Conservation (phyloP, 2,888 invertebrate species). For the Tenodera sinensis region DNA sequence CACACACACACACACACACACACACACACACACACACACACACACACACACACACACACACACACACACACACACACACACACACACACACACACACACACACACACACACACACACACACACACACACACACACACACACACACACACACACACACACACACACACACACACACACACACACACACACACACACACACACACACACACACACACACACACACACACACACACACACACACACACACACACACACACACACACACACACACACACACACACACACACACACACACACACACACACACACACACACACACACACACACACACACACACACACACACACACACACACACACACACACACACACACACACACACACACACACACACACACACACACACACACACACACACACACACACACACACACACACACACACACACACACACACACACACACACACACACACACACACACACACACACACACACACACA, state of each 20-base stretch:
- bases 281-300: neutral
- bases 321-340: neutral
- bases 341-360: neutral
- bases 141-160: neutral
- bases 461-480: neutral
- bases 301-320: neutral
- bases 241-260: neutral
- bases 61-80: neutral
- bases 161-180: neutral
- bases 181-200: neutral
- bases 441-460: neutral
- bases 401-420: neutral
- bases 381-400: neutral
- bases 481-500: neutral
- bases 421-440: neutral
- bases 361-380: neutral
- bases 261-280: neutral
- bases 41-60: neutral
- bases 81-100: neutral
- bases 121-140: neutral
- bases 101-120: neutral
- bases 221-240: neutral
- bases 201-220: neutral
- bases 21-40: neutral
- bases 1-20: neutral